These are phyloP conservation scores for Rhizoglyphus robini DNA, from an alignment of 1,140 invertebrate species.

Conservation along the genomic window DNA sequence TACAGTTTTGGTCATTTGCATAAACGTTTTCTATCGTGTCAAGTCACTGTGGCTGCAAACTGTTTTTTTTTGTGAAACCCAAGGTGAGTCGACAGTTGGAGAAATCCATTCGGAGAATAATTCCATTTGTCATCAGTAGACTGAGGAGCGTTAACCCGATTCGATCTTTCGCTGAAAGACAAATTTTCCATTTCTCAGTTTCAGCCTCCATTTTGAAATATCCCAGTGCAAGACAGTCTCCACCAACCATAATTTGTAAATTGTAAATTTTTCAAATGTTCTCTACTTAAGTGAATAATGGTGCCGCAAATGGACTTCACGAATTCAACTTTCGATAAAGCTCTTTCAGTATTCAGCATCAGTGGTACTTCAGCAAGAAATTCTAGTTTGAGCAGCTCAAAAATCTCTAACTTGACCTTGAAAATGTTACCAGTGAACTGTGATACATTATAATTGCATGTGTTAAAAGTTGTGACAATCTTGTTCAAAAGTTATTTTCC, in stretches of 20 bases:
- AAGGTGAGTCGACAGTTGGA: too few species aligned
- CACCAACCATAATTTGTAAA: constrained; percentile 67
- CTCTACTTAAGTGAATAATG: constrained; percentile 16
- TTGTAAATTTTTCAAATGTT: constrained; percentile 22
- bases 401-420: constrained; percentile 29
- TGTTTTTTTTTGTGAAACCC: too few species aligned
- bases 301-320: constrained; percentile 27
- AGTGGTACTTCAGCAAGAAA: constrained; percentile 82
- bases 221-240: constrained; percentile 73
- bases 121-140: too few species aligned
- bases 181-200: constrained; percentile 80
- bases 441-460: too few species aligned
- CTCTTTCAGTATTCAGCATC: constrained; percentile 35
- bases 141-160: constrained; percentile 77
- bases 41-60: too few species aligned
- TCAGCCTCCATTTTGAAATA: constrained; percentile 84
- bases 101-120: too few species aligned
- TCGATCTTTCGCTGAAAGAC: constrained; percentile 33
- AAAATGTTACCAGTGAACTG: too few species aligned
- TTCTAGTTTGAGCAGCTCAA: constrained; percentile 50
- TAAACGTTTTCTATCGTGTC: too few species aligned
- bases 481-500: too few species aligned
- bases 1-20: too few species aligned
- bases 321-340: constrained; percentile 37
- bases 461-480: too few species aligned